Conservation (phyloP, 2,888 invertebrate genomes). For the Parnassius smintheus region DNA sequence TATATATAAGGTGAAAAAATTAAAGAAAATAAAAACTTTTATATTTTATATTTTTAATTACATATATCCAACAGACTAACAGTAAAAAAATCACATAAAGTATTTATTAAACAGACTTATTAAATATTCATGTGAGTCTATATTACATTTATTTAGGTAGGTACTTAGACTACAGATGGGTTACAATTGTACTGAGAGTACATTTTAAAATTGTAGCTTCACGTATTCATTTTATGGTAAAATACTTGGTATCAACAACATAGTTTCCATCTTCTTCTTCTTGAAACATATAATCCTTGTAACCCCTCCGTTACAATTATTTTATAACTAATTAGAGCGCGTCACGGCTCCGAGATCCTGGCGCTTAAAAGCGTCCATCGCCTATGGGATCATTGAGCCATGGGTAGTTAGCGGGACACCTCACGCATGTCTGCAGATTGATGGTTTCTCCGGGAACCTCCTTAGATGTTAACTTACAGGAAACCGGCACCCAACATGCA, state of each 20-base stretch:
- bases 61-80: constrained; percentile 78
- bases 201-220: constrained; percentile 68
- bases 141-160: constrained; percentile 79
- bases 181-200: constrained; percentile 70
- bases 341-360: constrained; percentile 69
- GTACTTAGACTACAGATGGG: constrained; percentile 80
- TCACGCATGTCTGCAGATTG: constrained; percentile 94
- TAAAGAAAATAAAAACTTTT: constrained; percentile 39
- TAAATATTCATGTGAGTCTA: constrained; percentile 81
- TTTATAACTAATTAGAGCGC: constrained; percentile 70
- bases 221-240: constrained; percentile 56
- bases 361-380: constrained; percentile 90
- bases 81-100: constrained; percentile 79
- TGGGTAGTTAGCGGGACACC: constrained; percentile 97
- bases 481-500: constrained; percentile 93
- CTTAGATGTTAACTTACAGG: constrained; percentile 94
- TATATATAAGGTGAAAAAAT: constrained; percentile 24
- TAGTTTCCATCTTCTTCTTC: constrained; percentile 38
- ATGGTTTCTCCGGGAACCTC: constrained; percentile 97
- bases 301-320: constrained; percentile 61
- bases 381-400: constrained; percentile 96
- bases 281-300: constrained; percentile 64
- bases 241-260: constrained; percentile 34
- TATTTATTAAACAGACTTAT: constrained; percentile 79
- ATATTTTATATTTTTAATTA: constrained; percentile 68